Evolutionary conservation across 2,888 invertebrate genomes (phyloP).

Genomic region (Xylota sylvarum): DNA sequence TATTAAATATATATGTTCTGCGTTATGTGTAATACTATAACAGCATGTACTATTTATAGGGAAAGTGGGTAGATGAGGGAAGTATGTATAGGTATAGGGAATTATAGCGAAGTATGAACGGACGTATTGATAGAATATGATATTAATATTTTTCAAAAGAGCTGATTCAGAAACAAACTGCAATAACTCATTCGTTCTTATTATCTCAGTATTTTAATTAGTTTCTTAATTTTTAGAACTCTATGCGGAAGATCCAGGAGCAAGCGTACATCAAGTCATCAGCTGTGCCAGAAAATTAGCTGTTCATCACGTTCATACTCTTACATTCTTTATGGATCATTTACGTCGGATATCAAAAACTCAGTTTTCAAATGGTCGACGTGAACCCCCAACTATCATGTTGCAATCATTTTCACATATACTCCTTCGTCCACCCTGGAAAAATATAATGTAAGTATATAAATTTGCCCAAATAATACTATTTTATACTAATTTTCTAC

Average conservation of each 20-base stretch:
- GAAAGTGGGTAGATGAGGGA: too few relatives aligned
- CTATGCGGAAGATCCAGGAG: conserved; percentile 85
- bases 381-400: conserved; percentile 88
- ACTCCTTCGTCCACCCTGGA: conserved; percentile 91
- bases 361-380: conserved; percentile 88
- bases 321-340: conserved; percentile 89
- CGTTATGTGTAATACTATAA: too few relatives aligned
- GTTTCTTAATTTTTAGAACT: conserved; percentile 52
- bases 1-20: too few relatives aligned
- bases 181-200: too few relatives aligned
- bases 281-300: conserved; percentile 88
- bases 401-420: conserved; percentile 91
- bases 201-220: too few relatives aligned
- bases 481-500: conserved; percentile 70
- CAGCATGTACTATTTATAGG: too few relatives aligned
- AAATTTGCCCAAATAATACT: not conserved
- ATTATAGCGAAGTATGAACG: too few relatives aligned
- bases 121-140: too few relatives aligned
- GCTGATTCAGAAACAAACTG: too few relatives aligned
- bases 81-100: too few relatives aligned
- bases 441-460: conserved; percentile 88
- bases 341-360: conserved; percentile 89
- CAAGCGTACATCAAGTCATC: conserved; percentile 84
- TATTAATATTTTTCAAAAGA: too few relatives aligned
- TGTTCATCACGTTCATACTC: conserved; percentile 87